Percentiles rank a stretch among this genome's conserved stretches.
Evolutionary conservation across 2,888 invertebrate genomes (phyloP).

Genomic region (Eupeodes latifasciatus): DNA sequence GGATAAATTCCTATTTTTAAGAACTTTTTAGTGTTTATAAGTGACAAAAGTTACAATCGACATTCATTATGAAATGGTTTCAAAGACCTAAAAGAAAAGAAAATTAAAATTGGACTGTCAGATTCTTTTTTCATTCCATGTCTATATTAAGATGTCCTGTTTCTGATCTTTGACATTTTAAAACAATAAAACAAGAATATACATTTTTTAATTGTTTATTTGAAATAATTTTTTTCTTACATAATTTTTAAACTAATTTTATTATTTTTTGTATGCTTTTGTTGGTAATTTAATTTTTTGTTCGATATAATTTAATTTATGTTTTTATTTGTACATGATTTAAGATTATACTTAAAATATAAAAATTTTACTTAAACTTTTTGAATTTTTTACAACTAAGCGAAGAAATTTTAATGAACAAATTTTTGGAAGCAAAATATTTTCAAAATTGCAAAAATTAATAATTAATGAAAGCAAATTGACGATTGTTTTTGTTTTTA

Average conservation of each 20-base stretch:
- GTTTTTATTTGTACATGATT: conserved; percentile 45
- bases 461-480: neutral
- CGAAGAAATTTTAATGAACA: neutral
- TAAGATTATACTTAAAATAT: conserved; percentile 43
- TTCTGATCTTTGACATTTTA: too few species aligned
- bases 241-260: conserved; percentile 32
- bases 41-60: too few species aligned
- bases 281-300: conserved; percentile 76
- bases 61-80: too few species aligned
- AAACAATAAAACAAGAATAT: neutral
- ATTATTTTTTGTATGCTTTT: conserved; percentile 60
- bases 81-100: too few species aligned
- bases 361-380: conserved; percentile 46
- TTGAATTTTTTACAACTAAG: neutral
- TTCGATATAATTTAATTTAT: conserved; percentile 31
- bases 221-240: conserved; percentile 35
- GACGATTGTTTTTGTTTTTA: neutral
- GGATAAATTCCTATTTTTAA: too few species aligned
- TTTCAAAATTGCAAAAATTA: neutral
- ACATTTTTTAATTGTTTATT: conserved; percentile 58
- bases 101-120: too few species aligned
- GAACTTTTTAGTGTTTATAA: too few species aligned
- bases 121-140: too few species aligned
- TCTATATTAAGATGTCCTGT: too few species aligned
- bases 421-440: neutral